phyloP scores from a whole-genome alignment of 2,888 invertebrate genomes.

The Gastrophysa polygoni region DNA sequence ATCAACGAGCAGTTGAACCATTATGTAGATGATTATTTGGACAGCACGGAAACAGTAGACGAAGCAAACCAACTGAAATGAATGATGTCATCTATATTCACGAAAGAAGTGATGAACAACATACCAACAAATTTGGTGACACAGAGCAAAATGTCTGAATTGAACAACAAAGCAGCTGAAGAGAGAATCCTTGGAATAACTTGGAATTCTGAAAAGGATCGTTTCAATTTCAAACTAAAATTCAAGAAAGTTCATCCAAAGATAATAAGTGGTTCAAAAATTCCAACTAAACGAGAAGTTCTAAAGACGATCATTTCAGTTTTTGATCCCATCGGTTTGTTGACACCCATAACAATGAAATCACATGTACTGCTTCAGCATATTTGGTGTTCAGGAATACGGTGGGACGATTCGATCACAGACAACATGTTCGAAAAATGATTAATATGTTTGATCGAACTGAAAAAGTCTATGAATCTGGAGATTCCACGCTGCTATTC shows the following conservation, averaged over 20 bases:
- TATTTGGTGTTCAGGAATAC: conserved; percentile 7
- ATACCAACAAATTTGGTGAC: conserved; percentile 2
- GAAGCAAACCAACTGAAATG: not conserved
- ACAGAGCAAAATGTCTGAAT: not conserved
- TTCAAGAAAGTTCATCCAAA: not conserved
- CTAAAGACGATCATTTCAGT: not conserved
- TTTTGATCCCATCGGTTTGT: not conserved
- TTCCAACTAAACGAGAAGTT: conserved; percentile 8
- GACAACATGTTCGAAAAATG: not conserved
- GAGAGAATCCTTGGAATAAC: not conserved
- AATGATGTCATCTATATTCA: conserved; percentile 6
- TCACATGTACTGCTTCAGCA: not conserved
- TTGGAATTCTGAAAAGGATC: conserved; percentile 5
- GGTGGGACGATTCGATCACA: not conserved
- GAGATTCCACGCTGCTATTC: too few relatives aligned
- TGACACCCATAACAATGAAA: not conserved
- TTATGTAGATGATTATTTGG: conserved; percentile 12
- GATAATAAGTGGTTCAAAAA: conserved; percentile 1
- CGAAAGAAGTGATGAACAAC: not conserved
- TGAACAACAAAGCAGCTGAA: not conserved
- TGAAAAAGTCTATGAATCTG: too few relatives aligned
- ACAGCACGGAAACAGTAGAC: not conserved
- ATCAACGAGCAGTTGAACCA: too few relatives aligned
- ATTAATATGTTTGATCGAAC: too few relatives aligned
- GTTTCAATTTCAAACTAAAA: conserved; percentile 1